A percentile compares a stretch with the other conserved stretches of the same genome.
phyloP scores from a whole-genome alignment of 1,140 invertebrate genomes.

The Colletes latitarsis region DNA sequence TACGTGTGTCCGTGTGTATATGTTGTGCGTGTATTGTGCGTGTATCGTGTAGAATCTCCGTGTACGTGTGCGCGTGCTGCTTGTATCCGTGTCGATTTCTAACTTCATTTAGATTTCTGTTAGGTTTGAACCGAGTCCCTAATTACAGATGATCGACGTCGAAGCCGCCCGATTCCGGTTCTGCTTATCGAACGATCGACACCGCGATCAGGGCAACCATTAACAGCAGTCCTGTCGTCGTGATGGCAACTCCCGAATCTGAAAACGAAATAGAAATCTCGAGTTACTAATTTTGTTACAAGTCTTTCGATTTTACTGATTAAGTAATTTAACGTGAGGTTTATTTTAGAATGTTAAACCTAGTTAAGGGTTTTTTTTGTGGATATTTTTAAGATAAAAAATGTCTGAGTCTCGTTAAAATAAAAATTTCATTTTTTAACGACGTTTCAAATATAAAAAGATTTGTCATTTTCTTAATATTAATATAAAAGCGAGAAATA shows the following conservation, averaged over 20 bases:
- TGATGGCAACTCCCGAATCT: slow-evolving; percentile 55
- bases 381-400: too few species aligned
- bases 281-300: neutral
- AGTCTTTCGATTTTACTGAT: neutral
- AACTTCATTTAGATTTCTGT: slow-evolving; percentile 25
- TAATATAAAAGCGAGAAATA: too few species aligned
- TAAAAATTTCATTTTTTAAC: too few species aligned
- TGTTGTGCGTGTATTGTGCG: neutral
- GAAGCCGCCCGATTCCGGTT: slow-evolving; percentile 29
- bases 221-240: slow-evolving; percentile 62
- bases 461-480: too few species aligned
- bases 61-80: slow-evolving; percentile 7
- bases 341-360: too few species aligned
- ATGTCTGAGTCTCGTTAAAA: too few species aligned
- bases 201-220: slow-evolving; percentile 63
- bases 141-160: slow-evolving; percentile 43
- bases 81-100: slow-evolving; percentile 6
- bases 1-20: neutral
- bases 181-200: slow-evolving; percentile 72
- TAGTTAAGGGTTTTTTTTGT: too few species aligned
- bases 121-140: slow-evolving; percentile 55
- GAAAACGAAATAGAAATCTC: slow-evolving; percentile 42
- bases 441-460: too few species aligned
- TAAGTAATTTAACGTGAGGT: too few species aligned
- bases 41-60: neutral